Base-by-base conservation (phyloP, 2,113 vertebrate species). In the Tauraco erythrolophus region DNA sequence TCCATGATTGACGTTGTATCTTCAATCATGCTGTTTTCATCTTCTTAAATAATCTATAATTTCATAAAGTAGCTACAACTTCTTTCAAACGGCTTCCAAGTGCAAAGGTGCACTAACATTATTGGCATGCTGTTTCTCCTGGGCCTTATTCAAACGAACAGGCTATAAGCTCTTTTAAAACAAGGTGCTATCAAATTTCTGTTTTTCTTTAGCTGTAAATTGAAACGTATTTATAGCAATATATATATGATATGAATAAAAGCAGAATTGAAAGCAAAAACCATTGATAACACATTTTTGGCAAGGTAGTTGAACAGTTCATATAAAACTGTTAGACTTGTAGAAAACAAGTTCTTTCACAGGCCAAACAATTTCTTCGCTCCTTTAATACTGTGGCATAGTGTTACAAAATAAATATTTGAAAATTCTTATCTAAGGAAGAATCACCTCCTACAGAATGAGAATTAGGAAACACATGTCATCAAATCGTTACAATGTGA, bases 341-440 rank as follows among this genome's bases (percentile, higher is more conserved):
- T 50, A 53, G 39, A 75, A 91, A 96, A 66, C 9, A 39, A 81
- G 69, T 85, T 75, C 6, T 79, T 85, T 90, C 65, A 37, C 48
- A 56, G 50, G 54, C 8, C 45, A 90, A 84, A 71, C 25, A 75
- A 45, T 35, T 88, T 58, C 30, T 78, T n/a, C 19, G 65, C 16
- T 72, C 41, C 27, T 61, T 84, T 69, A 65, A 53, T 66, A 66
- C 2, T 3, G 9, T 28, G 9, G 50, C n/a, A 69, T 15, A 58
- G 8, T 35, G 46, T 74, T 86, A 68, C 81, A 79, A 90, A 94
- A 68, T 31, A 94, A 85, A 79, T 64, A 66, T 69, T 79, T 92
- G 30, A 88, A 68, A 68, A 79, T n/a, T 57, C 48, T 93, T 93
- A 88, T 95, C 84, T 84, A 56, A 92, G 51, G 72, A 92, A 86